Base-by-base conservation (phyloP, 2,113 vertebrate species). In the Elaphurus davidianus region DNA sequence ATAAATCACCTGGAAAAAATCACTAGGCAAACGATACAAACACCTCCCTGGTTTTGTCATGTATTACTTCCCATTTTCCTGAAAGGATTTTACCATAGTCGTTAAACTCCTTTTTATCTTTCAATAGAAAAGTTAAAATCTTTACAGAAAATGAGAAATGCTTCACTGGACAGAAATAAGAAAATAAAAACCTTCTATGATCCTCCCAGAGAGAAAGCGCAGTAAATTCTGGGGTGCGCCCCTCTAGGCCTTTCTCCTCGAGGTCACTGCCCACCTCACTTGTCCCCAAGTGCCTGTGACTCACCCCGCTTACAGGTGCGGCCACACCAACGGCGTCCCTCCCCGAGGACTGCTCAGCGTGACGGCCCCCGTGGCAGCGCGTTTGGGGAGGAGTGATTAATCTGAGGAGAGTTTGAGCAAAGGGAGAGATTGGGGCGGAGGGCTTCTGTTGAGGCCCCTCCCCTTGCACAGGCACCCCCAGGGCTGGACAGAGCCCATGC, bases 271-370 rank as follows among this genome's bases (percentile, higher is more conserved):
- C 52, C 10, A 0, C 3, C 27, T 8, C 14, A 14, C 33, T 3
- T 7, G 23, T n/a, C 23, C 9, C 19, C 82, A 12, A 8, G 12
- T 14, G 14, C 85, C 84, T 13, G 7, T 7, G 15, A 23, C 28
- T 6, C 40, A 10, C 1, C 2, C 55, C 2, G 0, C 47, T 36
- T 40, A 3, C 13, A 25, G 1, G 21, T 2, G 3, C 14, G n/a
- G 33, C n/a, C 33, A 47, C 2, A 9, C 8, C 11, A 9, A 11
- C n/a, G 4, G 12, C 10, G 1, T 8, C n/a, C 59, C n/a, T 71
- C 17, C n/a, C n/a, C 7, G 28, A n/a, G 62, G 30, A 64, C 30
- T 1, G 15, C 30, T 33, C 30, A 33, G 9, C 17, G 5, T 16
- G 15, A 52, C 2, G 28, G 25, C 0, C 2, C 30, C 27, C 45